Percentiles rank a stretch among this genome's conserved stretches.
Conservation (phyloP, 2,888 invertebrate species). For the Leptinotarsa rubiginosa region DNA sequence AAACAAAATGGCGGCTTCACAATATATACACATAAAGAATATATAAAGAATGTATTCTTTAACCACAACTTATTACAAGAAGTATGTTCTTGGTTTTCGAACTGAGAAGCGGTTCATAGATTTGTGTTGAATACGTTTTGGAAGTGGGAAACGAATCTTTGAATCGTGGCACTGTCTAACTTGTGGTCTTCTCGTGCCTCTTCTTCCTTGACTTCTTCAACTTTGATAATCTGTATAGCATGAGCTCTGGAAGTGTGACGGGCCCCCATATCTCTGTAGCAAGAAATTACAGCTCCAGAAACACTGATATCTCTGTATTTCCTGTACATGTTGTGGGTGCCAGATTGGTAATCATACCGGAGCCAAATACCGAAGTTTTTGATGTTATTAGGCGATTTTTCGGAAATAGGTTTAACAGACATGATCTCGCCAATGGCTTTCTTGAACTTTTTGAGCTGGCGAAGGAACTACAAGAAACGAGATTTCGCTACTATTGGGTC, state of each 20-base stretch:
- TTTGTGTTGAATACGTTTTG: too few relatives aligned
- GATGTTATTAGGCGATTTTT: slow-evolving; percentile 92
- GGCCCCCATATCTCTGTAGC: too few relatives aligned
- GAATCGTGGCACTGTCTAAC: slow-evolving; percentile 99
- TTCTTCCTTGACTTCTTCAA: slow-evolving; percentile 90
- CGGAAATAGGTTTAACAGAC: slow-evolving; percentile 88
- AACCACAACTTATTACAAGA: too few relatives aligned
- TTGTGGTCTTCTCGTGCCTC: slow-evolving; percentile 91
- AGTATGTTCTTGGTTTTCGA: too few relatives aligned
- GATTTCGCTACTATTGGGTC: slow-evolving; percentile 98
- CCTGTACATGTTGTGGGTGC: slow-evolving; percentile 99
- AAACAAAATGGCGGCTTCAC: too few relatives aligned
- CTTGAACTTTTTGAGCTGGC: slow-evolving; percentile 98
- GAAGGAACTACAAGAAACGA: slow-evolving; percentile 99
- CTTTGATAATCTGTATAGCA: too few relatives aligned
- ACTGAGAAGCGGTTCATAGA: too few relatives aligned
- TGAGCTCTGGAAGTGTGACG: too few relatives aligned
- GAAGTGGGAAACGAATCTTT: slow-evolving; percentile 93
- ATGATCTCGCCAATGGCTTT: slow-evolving; percentile 99
- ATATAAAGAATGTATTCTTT: too few relatives aligned
- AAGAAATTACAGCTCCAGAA: too few relatives aligned
- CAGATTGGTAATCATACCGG: slow-evolving; percentile 97
- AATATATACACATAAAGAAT: too few relatives aligned
- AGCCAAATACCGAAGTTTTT: slow-evolving; percentile 99
- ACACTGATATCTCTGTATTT: too few relatives aligned